Percentiles rank a stretch among this genome's conserved stretches.
phyloP scores from a whole-genome alignment of 2,888 invertebrate genomes.

The Germaria angustata region DNA sequence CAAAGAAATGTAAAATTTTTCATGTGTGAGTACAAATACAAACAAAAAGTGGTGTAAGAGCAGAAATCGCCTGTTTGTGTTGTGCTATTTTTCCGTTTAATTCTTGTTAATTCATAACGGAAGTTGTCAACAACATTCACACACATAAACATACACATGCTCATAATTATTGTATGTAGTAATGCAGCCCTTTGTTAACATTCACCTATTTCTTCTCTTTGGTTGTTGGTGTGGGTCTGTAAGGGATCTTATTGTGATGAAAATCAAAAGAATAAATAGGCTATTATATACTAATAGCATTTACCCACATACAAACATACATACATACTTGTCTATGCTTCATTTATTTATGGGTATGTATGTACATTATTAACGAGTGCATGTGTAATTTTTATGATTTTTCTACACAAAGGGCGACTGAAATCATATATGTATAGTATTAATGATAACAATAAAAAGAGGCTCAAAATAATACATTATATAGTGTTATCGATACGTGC shows the following conservation, averaged over 20 bases:
- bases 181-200: constrained; percentile 8
- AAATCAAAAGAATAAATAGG: background rate
- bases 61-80: background rate
- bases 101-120: constrained; percentile 44
- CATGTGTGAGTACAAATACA: background rate
- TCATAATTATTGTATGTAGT: background rate
- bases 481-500: no score
- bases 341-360: background rate
- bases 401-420: constrained; percentile 17
- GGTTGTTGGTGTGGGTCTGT: background rate
- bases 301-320: background rate
- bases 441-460: no score
- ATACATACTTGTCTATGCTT: background rate
- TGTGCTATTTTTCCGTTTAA: background rate
- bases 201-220: background rate
- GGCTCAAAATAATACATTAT: no score
- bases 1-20: constrained; percentile 10
- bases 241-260: constrained; percentile 25
- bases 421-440: no score
- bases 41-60: constrained; percentile 3
- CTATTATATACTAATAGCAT: background rate
- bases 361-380: no score
- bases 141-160: background rate
- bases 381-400: background rate
- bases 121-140: constrained; percentile 37